phyloP scores from a whole-genome alignment of 2,888 invertebrate genomes.

The Ptychoptera albimana region DNA sequence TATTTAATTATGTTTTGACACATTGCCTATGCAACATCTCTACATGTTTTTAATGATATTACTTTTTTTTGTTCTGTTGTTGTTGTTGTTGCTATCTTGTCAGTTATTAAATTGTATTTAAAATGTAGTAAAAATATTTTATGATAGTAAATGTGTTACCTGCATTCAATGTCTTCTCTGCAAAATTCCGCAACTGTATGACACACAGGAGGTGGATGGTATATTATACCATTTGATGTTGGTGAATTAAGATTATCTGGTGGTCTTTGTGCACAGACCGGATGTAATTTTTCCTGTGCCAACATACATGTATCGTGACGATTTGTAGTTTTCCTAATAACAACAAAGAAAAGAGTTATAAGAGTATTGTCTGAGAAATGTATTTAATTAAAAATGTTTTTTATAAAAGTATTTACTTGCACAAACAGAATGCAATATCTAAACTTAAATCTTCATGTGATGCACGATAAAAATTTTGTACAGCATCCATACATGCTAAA shows the following conservation, averaged over 20 bases:
- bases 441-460: constrained; percentile 67
- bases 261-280: constrained; percentile 71
- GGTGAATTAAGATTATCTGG: constrained; percentile 38
- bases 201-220: constrained; percentile 65
- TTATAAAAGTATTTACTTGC: constrained; percentile 52
- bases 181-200: constrained; percentile 71
- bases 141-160: constrained; percentile 35
- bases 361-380: background rate
- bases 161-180: constrained; percentile 68
- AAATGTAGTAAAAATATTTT: constrained; percentile 1
- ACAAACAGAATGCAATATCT: constrained; percentile 82
- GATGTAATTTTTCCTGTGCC: constrained; percentile 80
- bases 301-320: constrained; percentile 75
- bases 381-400: background rate
- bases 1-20: too few relatives aligned
- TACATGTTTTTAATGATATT: too few relatives aligned
- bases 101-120: background rate
- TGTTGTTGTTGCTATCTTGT: too few relatives aligned
- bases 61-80: too few relatives aligned
- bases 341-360: constrained; percentile 2
- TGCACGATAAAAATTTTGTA: constrained; percentile 72
- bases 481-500: constrained; percentile 74
- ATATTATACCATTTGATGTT: constrained; percentile 30
- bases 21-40: too few relatives aligned
- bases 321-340: constrained; percentile 26